Percentiles rank a stretch among this genome's conserved stretches.
Evolutionary conservation across 2,797 vertebrate species (phyloP).

Genomic region (Clamator glandarius): DNA sequence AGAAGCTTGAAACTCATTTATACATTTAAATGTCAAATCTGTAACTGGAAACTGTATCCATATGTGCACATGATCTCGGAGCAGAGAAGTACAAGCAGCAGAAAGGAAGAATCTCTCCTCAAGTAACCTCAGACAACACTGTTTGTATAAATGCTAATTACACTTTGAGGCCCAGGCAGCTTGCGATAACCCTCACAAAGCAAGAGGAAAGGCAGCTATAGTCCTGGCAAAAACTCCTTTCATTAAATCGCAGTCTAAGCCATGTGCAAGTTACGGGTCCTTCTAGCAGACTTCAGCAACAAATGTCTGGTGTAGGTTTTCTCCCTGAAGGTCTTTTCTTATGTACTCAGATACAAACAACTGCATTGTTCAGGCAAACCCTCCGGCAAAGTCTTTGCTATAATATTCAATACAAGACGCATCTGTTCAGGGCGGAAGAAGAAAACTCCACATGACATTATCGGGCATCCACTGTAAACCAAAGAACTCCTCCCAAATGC

Average conservation of each 20-base stretch:
- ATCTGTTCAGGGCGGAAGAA: background rate
- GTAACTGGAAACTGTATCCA: background rate
- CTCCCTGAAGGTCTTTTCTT: background rate
- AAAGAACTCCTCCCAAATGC: background rate
- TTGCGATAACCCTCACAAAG: background rate
- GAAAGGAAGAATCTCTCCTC: background rate
- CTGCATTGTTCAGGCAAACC: background rate
- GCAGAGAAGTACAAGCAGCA: background rate
- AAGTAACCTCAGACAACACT: background rate
- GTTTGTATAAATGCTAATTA: background rate
- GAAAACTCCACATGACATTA: background rate
- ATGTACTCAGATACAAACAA: background rate
- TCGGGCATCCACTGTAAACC: background rate
- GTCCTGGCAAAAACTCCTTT: background rate
- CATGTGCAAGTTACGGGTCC: background rate
- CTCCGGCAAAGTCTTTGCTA: background rate
- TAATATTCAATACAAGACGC: background rate
- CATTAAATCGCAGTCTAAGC: background rate
- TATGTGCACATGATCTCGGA: background rate
- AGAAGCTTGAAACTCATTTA: background rate
- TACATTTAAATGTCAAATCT: slow-evolving; percentile 15
- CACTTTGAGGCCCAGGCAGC: background rate
- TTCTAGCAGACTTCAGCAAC: background rate
- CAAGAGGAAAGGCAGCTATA: background rate
- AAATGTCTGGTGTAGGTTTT: background rate